Base-by-base conservation (phyloP, 1,140 invertebrate species). In the Halesus radiatus region DNA sequence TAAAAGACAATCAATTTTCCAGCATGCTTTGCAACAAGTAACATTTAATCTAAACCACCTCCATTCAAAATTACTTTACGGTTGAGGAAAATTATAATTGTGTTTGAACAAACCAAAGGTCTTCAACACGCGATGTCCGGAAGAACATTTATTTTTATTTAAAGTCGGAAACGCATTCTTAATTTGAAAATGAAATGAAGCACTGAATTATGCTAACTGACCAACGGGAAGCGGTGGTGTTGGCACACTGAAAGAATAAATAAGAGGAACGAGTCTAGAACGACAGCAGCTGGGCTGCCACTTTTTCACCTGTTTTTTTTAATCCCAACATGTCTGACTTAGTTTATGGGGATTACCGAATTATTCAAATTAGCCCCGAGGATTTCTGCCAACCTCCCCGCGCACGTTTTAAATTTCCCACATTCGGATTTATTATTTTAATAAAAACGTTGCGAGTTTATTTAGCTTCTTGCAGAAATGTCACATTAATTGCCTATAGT, bases 301-400 rank as follows among this genome's bases (percentile, higher is more conserved):
- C 32, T 76, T 60, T 53, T 76, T 58, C 54, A 56, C 56, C 56
- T 76, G 29, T 54, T 74, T 74, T 74, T 74, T 56, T 45, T 45
- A 45, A 58, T 54, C 23, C 22, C 52, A 26, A 50, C 53, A 54
- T 74, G 52, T 56, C 53, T 29, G 53, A 54, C 52, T 74, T 37
- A 29, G 50, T 74, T 74, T 74, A 74, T 56, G 72, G 29, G 26
- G 52, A 58, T 74, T 74, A 74, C 72, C 53, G 23, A 74, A 74
- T 56, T 74, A 74, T 74, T 74, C 72, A 74, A 74, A 74, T 74
- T 74, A 50, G 37, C 13, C 18, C 37, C n/a, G 32, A 50, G 66
- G 66, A 70, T 70, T 70, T 70, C 66, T 18, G 37, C 32, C 37
- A 50, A n/a, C 37, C 16, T 70, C 66, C 52, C 37, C 52, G 18